phyloP scores from a whole-genome alignment of 2,113 vertebrate genomes.

The Pagrus major region DNA sequence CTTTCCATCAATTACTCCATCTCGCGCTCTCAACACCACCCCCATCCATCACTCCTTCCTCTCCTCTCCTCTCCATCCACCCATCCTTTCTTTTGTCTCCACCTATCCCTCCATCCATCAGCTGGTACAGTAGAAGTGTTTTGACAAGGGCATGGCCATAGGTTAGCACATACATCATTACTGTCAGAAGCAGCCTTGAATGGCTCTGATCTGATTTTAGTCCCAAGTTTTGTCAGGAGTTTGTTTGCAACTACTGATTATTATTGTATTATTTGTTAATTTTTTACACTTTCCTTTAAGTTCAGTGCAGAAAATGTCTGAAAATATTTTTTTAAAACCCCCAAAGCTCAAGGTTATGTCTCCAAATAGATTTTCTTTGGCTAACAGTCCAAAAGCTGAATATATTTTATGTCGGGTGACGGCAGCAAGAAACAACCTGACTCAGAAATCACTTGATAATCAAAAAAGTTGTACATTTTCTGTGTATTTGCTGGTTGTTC shows the following conservation, averaged over 20 bases:
- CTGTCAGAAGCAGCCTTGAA: conserved; percentile 34
- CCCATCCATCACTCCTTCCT: conserved; percentile 67
- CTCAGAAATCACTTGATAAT: too few species aligned
- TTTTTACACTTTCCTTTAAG: too few species aligned
- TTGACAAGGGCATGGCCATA: conserved; percentile 77
- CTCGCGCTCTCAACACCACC: conserved; percentile 34
- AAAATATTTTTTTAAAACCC: too few species aligned
- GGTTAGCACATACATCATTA: conserved; percentile 56
- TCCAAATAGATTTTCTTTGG: too few species aligned
- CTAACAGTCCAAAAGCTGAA: too few species aligned
- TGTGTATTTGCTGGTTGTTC: background rate
- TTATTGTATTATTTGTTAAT: too few species aligned
- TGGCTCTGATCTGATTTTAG: conserved; percentile 6
- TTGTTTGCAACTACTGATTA: background rate
- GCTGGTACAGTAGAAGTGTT: conserved; percentile 50
- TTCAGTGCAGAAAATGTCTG: too few species aligned
- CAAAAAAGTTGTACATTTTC: too few species aligned
- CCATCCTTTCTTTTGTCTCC: conserved; percentile 54
- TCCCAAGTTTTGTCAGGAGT: background rate
- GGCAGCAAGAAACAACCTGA: too few species aligned
- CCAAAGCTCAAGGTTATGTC: too few species aligned
- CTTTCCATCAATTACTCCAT: conserved; percentile 65
- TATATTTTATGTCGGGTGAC: too few species aligned
- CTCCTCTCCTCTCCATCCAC: conserved; percentile 34
- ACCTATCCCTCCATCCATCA: conserved; percentile 67